Percentiles rank a stretch among this genome's conserved stretches.
These are phyloP conservation scores for Caprella mutica DNA, from an alignment of 2,888 invertebrate species.

Conservation along the genomic window DNA sequence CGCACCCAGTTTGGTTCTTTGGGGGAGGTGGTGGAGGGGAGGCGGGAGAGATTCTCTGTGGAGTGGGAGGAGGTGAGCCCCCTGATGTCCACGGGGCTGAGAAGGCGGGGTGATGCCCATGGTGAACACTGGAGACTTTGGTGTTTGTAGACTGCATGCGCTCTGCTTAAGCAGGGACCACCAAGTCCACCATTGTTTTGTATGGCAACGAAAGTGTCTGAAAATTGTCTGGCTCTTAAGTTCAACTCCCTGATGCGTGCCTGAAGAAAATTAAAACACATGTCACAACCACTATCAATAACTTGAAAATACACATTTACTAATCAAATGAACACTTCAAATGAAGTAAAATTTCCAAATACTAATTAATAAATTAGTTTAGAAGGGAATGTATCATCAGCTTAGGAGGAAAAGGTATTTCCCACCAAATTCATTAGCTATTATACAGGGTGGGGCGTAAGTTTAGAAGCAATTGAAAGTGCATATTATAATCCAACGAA, in stretches of 20 bases:
- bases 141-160: constrained; percentile 37
- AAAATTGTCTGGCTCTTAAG: constrained; percentile 43
- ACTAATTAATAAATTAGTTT: too few relatives aligned
- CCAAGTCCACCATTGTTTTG: constrained; percentile 36
- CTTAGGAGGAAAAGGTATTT: too few relatives aligned
- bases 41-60: constrained; percentile 41
- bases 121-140: constrained; percentile 43
- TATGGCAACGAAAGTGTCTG: constrained; percentile 44
- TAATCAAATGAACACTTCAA: too few relatives aligned
- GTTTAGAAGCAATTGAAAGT: too few relatives aligned
- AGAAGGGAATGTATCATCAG: too few relatives aligned
- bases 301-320: too few relatives aligned
- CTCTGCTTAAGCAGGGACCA: constrained; percentile 36
- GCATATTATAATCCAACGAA: too few relatives aligned
- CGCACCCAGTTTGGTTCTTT: constrained; percentile 36
- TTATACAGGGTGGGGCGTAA: too few relatives aligned
- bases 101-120: constrained; percentile 45
- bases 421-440: too few relatives aligned
- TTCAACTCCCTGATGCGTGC: constrained; percentile 45
- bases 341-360: too few relatives aligned
- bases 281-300: too few relatives aligned
- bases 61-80: constrained; percentile 43
- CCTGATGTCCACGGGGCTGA: constrained; percentile 44
- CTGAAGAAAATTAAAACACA: constrained; percentile 35
- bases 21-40: constrained; percentile 39